A percentile compares a stretch with the other conserved stretches of the same genome.
phyloP scores from a whole-genome alignment of 2,113 vertebrate genomes.

The Nesogale talazaci region DNA sequence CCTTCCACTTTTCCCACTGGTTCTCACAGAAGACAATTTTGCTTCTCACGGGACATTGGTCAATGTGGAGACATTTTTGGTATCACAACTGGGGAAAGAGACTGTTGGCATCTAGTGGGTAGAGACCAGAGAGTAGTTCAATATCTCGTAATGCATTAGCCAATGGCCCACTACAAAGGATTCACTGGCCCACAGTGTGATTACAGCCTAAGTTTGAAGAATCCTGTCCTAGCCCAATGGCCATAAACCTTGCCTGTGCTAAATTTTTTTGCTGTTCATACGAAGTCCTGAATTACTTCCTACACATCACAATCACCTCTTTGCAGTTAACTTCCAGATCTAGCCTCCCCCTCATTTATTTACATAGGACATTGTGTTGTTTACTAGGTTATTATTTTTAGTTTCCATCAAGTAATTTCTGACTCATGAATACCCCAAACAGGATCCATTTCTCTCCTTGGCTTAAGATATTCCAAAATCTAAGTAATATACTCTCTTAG shows the following conservation, averaged over 20 bases:
- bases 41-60: not conserved
- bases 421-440: not conserved
- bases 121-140: not conserved
- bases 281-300: not conserved
- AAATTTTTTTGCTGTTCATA: not conserved
- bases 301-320: not conserved
- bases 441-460: not conserved
- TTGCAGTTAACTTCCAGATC: not conserved
- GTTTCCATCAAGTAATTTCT: not conserved
- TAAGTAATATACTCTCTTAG: not conserved
- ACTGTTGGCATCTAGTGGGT: too few species aligned
- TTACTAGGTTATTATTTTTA: not conserved
- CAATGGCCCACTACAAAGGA: not conserved
- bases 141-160: too few species aligned
- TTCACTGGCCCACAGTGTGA: not conserved
- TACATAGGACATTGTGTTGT: not conserved
- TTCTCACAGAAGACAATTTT: not conserved
- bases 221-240: not conserved
- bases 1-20: fast-evolving
- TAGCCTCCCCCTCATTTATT: not conserved
- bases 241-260: not conserved
- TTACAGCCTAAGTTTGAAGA: not conserved
- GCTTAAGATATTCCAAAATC: not conserved
- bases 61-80: not conserved
- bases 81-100: fast-evolving